phyloP scores from a whole-genome alignment of 2,113 vertebrate species.

The Lucifuga dentata region DNA sequence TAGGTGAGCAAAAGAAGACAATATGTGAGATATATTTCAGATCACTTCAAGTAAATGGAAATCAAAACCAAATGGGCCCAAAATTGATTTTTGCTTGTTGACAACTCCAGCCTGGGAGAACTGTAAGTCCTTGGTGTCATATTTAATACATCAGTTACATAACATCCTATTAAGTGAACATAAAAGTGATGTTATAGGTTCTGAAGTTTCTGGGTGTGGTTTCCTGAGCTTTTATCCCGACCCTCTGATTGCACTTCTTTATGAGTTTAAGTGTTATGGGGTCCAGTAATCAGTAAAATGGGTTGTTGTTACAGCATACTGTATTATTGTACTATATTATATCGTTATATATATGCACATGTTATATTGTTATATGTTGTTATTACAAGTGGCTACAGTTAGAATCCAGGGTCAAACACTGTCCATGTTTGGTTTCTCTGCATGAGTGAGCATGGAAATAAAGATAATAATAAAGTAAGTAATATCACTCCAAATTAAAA shows the following conservation, averaged over 20 bases:
- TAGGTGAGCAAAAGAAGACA: too few relatives aligned
- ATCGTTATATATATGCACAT: too few relatives aligned
- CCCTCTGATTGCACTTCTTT: neutral
- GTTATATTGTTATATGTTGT: neutral
- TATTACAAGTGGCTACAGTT: conserved; percentile 12
- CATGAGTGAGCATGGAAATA: conserved; percentile 9
- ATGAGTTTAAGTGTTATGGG: neutral
- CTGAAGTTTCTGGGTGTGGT: too few relatives aligned
- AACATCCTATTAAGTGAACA: conserved; percentile 1
- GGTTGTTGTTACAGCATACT: neutral
- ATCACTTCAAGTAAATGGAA: neutral
- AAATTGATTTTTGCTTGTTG: neutral
- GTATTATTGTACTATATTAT: too few relatives aligned
- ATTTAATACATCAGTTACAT: conserved; percentile 2
- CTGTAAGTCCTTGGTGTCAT: conserved; percentile 14
- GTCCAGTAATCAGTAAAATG: neutral
- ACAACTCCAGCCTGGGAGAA: too few relatives aligned
- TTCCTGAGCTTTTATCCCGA: too few relatives aligned
- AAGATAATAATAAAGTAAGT: neutral
- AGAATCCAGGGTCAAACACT: neutral
- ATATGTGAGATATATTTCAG: too few relatives aligned
- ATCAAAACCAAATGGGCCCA: neutral
- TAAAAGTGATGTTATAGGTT: too few relatives aligned
- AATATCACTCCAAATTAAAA: conserved; percentile 12
- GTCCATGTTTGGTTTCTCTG: neutral